Evolutionary conservation across 2,113 vertebrate species (phyloP).

Genomic region (Caranx melampygus): DNA sequence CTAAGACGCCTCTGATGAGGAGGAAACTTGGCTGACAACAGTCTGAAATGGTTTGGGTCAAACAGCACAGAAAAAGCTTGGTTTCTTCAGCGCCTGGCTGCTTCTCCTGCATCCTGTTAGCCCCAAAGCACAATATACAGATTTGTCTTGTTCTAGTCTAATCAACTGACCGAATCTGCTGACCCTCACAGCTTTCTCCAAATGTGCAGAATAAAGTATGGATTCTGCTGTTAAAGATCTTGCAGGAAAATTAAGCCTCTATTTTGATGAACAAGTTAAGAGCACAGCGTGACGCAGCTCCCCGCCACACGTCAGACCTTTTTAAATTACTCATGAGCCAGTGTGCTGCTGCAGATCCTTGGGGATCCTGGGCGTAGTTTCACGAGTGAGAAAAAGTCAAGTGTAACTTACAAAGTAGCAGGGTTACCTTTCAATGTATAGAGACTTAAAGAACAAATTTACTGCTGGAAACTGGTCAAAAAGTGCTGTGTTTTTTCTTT

Average conservation of each 20-base stretch:
- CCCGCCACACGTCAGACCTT: constrained; percentile 31
- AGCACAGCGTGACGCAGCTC: constrained; percentile 12
- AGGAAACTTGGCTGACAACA: background rate
- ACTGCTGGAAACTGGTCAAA: background rate
- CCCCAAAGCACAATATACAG: background rate
- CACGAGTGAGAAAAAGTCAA: background rate
- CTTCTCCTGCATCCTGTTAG: background rate
- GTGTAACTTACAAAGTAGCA: constrained; percentile 14
- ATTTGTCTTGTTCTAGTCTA: background rate
- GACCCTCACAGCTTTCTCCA: background rate
- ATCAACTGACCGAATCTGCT: background rate
- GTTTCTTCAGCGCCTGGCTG: background rate
- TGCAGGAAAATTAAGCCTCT: background rate
- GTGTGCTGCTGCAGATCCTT: constrained; percentile 25
- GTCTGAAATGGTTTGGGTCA: background rate
- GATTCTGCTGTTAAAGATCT: background rate
- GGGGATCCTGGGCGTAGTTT: background rate
- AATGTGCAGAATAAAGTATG: background rate
- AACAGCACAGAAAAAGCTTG: background rate
- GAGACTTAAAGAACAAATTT: background rate
- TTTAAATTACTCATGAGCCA: constrained; percentile 57
- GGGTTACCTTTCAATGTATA: constrained; percentile 19
- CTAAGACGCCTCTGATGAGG: background rate
- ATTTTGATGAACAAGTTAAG: constrained; percentile 33
- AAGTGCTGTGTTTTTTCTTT: background rate